phyloP scores from a whole-genome alignment of 2,797 vertebrate genomes.

The Tadarida brasiliensis region DNA sequence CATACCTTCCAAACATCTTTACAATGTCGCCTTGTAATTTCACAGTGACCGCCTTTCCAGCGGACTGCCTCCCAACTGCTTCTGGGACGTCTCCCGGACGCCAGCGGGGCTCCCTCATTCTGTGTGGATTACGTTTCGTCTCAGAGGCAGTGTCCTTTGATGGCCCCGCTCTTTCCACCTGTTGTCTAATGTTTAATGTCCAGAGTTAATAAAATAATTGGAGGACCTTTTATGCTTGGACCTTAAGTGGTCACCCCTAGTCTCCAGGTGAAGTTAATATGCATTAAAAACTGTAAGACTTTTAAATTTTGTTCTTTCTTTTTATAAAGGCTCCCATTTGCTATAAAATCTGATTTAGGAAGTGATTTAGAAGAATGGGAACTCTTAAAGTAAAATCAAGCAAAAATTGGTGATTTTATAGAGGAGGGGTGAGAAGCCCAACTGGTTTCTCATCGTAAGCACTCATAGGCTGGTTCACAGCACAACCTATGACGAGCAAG shows the following conservation, averaged over 20 bases:
- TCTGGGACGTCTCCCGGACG: slow-evolving; percentile 46
- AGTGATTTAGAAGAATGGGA: slow-evolving; percentile 51
- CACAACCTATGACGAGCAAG: not conserved
- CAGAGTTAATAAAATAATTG: slow-evolving; percentile 19
- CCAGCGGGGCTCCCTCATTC: not conserved
- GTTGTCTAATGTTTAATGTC: slow-evolving; percentile 1
- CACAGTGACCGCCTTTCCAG: slow-evolving; percentile 67
- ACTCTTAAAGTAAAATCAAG: slow-evolving; percentile 65
- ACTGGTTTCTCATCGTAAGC: not conserved
- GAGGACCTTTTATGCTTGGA: not conserved
- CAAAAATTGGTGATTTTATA: slow-evolving; percentile 47
- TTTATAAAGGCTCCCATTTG: slow-evolving; percentile 31
- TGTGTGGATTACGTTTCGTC: not conserved
- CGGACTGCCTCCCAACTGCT: slow-evolving; percentile 55
- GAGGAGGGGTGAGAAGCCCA: not conserved
- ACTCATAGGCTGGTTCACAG: not conserved
- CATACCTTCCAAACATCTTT: slow-evolving; percentile 36
- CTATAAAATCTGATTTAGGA: slow-evolving; percentile 59
- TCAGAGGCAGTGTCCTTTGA: slow-evolving; percentile 36
- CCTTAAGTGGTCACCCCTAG: not conserved
- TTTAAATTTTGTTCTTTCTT: slow-evolving; percentile 56
- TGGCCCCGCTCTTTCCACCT: slow-evolving; percentile 17
- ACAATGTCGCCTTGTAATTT: slow-evolving; percentile 62
- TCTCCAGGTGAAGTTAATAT: not conserved
- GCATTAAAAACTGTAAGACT: not conserved